These are phyloP conservation scores for Ctenosaura bakeri DNA, from an alignment of 2,797 vertebrate genomes.

Conservation along the genomic window DNA sequence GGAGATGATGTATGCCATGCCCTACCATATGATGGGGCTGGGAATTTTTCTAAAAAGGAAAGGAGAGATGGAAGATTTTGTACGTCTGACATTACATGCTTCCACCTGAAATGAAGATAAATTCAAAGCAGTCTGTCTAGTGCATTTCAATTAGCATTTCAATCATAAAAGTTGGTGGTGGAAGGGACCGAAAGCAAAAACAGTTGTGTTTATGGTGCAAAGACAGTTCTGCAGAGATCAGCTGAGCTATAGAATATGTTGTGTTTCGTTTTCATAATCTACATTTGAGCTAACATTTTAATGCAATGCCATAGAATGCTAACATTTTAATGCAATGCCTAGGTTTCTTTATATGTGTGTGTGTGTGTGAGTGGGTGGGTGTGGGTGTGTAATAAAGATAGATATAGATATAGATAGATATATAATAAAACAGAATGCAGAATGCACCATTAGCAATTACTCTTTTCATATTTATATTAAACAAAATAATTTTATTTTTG, in stretches of 20 bases:
- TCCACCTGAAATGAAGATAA: too few species aligned
- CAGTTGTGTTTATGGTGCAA: not conserved
- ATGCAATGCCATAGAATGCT: not conserved
- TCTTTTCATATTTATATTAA: constrained; percentile 37
- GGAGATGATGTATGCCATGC: too few species aligned
- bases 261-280: not conserved
- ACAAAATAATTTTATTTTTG: constrained; percentile 46
- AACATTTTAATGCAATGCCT: not conserved
- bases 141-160: not conserved
- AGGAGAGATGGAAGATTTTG: too few species aligned
- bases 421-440: too few species aligned
- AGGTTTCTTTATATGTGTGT: not conserved
- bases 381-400: too few species aligned
- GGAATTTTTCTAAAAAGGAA: too few species aligned
- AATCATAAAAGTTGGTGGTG: not conserved
- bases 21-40: too few species aligned
- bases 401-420: too few species aligned
- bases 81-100: too few species aligned
- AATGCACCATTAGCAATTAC: constrained; percentile 50
- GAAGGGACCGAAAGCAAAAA: not conserved
- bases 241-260: not conserved
- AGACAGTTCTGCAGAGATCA: not conserved
- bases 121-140: too few species aligned
- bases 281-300: not conserved
- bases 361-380: too few species aligned